Base-by-base conservation (phyloP, 2,797 vertebrate species). In the Phrynocephalus guinanensis region DNA sequence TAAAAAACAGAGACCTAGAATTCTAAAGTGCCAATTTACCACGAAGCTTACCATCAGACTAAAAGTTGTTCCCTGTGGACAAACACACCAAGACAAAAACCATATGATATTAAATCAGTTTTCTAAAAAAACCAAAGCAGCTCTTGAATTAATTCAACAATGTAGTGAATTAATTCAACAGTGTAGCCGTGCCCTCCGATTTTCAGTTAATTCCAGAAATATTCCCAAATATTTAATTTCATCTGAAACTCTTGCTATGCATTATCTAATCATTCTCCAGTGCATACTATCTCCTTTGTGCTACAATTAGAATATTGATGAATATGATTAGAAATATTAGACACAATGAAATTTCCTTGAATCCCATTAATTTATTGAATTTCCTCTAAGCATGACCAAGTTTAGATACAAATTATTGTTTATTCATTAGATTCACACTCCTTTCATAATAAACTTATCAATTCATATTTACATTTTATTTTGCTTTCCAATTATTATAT, bases 111-210 rank as follows among this genome's bases (percentile, higher is more conserved):
- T 56, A 56, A 56, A 56, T 56, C 13, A 82, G 30, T 66, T 85
- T 85, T 92, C 84, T 85, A 72, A 90, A 88, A 88, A 83, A 26
- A 73, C 72, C 11, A 56, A 38, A 38, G 30, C 30, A 56, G 52
- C 13, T 56, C 52, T 11, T 56, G 52, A 56, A 9, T 56, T 56
- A 56, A 56, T 33, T 33, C 33, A 33, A 33, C 33, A 33, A 44
- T 44, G 38, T 44, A 44, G 38, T 56, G 52, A 56, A 10, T 56
- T 56, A 56, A 56, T 56, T 56, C 52, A 56, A 56, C 52, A 56
- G 52, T 56, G 52, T 56, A 56, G 52, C 13, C 9, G 1, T 80
- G 30, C 44, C 78, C 76, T 52, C 44, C 33, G 11, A 75, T 66
- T 9, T 38, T 85, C n/a, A 18, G 3, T 90, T 86, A 82, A 83